A percentile compares a stretch with the other conserved stretches of the same genome.
phyloP scores from a whole-genome alignment of 2,113 vertebrate species.

The Takifugu flavidus region DNA sequence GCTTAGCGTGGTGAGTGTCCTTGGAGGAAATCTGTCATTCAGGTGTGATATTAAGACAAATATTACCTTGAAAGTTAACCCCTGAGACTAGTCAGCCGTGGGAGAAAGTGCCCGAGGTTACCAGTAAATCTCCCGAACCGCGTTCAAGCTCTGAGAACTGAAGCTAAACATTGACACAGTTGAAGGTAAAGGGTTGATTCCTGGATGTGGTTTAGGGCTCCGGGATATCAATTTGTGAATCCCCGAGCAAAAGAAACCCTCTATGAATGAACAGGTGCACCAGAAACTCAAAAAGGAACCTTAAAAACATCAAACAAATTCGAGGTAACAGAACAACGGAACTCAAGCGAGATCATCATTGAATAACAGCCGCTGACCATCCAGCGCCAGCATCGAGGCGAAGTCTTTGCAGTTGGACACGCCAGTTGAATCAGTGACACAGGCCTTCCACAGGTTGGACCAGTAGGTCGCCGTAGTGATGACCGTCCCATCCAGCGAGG shows the following conservation, averaged over 20 bases:
- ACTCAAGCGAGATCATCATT: background rate
- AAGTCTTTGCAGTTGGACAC: slow-evolving; percentile 95
- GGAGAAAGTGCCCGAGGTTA: slow-evolving; percentile 75
- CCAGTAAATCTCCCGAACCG: slow-evolving; percentile 76
- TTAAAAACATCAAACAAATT: background rate
- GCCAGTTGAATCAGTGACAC: slow-evolving; percentile 93
- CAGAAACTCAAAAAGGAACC: background rate
- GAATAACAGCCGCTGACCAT: slow-evolving; percentile 77
- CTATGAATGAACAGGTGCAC: background rate
- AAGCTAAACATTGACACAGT: slow-evolving; percentile 74
- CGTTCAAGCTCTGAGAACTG: slow-evolving; percentile 56
- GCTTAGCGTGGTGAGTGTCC: background rate
- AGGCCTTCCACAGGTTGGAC: slow-evolving; percentile 93
- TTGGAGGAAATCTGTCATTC: slow-evolving; percentile 17
- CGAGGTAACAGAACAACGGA: background rate
- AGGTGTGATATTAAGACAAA: slow-evolving; percentile 46
- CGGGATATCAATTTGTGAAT: too few species aligned
- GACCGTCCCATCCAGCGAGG: slow-evolving; percentile 87
- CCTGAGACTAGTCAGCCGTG: slow-evolving; percentile 80
- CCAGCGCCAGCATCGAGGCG: slow-evolving; percentile 90
- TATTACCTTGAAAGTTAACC: slow-evolving; percentile 81
- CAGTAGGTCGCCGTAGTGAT: slow-evolving; percentile 94
- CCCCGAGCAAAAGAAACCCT: background rate
- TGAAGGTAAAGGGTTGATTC: slow-evolving; percentile 49
- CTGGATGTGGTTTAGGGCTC: slow-evolving; percentile 6